phyloP scores from a whole-genome alignment of 2,888 invertebrate species.

The Cepaea hortensis region DNA sequence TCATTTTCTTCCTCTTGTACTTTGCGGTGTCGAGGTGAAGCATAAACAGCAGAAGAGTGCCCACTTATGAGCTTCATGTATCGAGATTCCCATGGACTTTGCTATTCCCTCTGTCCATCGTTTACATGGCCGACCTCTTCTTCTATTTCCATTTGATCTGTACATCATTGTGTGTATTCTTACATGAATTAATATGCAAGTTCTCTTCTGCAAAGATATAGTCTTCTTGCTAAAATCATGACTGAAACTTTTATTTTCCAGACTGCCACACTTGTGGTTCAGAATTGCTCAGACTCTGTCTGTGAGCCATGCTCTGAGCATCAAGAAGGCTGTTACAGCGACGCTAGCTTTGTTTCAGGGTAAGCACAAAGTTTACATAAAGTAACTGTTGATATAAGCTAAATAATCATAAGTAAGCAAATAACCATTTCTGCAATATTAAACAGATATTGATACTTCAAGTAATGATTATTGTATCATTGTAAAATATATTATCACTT shows the following conservation, averaged over 20 bases:
- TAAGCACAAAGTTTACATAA: slow-evolving; percentile 27
- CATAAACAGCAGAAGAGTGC: no score
- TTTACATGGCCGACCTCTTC: no score
- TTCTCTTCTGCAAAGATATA: no score
- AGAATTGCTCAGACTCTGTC: slow-evolving; percentile 39
- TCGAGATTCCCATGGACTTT: no score
- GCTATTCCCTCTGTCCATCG: no score
- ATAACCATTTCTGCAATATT: neutral
- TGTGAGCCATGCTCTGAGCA: slow-evolving; percentile 42
- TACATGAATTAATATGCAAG: no score
- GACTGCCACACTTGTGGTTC: slow-evolving; percentile 50
- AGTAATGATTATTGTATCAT: neutral
- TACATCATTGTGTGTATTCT: no score
- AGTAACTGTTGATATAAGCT: neutral
- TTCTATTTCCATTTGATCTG: no score
- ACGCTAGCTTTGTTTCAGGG: slow-evolving; percentile 25
- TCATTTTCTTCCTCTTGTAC: no score
- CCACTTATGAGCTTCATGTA: no score
- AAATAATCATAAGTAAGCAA: neutral
- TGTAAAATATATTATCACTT: neutral
- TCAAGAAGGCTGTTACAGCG: slow-evolving; percentile 36
- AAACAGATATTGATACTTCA: neutral
- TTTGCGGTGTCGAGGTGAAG: no score
- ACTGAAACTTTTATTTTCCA: slow-evolving; percentile 12
- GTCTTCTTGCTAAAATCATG: no score